phyloP scores from a whole-genome alignment of 2,113 vertebrate species.

The Chamaetylas fuelleborni region DNA sequence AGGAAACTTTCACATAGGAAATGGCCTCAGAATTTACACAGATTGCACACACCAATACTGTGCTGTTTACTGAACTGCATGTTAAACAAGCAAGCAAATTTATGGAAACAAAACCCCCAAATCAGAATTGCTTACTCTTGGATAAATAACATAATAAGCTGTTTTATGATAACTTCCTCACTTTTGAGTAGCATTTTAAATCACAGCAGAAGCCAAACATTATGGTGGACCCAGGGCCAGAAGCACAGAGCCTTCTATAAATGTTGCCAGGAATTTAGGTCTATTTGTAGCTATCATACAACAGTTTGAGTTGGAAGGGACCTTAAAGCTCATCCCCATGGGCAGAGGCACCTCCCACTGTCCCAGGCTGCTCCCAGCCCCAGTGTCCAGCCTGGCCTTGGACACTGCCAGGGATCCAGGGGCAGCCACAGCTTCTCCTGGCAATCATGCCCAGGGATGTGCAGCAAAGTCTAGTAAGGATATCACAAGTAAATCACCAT shows the following conservation, averaged over 20 bases:
- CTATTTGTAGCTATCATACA: neutral
- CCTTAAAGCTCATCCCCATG: neutral
- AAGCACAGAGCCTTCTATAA: neutral
- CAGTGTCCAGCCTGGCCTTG: neutral
- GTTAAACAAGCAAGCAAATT: neutral
- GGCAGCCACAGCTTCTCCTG: neutral
- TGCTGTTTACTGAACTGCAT: neutral
- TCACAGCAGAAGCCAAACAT: neutral
- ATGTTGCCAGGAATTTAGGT: neutral
- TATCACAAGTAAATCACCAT: neutral
- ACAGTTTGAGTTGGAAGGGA: neutral
- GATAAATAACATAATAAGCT: neutral
- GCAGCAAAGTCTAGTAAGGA: neutral
- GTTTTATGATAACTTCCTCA: neutral
- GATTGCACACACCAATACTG: fast-evolving
- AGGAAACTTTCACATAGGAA: neutral
- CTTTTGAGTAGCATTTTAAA: neutral
- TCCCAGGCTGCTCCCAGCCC: neutral
- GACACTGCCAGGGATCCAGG: neutral
- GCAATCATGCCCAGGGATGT: neutral
- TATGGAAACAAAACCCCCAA: neutral
- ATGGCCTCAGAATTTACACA: neutral
- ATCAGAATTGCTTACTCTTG: neutral
- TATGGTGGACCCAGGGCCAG: neutral
- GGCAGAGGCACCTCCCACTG: neutral